Conservation (phyloP, 2,888 invertebrate genomes). For the Perizoma flavofasciatum region DNA sequence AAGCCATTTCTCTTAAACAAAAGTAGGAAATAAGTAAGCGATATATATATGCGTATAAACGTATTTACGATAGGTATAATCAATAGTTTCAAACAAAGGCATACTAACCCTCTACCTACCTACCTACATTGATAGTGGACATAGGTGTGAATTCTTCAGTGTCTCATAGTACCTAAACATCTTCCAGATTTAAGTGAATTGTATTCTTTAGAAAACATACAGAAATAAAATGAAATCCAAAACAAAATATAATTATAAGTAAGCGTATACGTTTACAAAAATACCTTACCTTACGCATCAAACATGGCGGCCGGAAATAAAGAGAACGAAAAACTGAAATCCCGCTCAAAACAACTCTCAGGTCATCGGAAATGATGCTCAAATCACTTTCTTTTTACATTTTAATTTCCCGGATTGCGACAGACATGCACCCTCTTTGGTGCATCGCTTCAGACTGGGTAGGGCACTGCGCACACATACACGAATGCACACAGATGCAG, state of each 20-base stretch:
- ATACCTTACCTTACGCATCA: conserved; percentile 8
- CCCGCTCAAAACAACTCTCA: conserved; percentile 22
- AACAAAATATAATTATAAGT: not conserved
- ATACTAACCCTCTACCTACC: not conserved
- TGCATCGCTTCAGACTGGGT: conserved; percentile 48
- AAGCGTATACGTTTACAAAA: not conserved
- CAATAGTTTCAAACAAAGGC: conserved; percentile 8
- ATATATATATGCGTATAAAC: not conserved
- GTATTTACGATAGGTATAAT: conserved; percentile 5
- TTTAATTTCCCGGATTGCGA: conserved; percentile 6
- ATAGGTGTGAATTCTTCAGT: no score
- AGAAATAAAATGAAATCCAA: not conserved
- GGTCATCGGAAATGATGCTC: not conserved
- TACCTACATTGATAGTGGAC: not conserved
- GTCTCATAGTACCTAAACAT: no score
- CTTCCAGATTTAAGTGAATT: no score
- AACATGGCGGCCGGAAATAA: conserved; percentile 22
- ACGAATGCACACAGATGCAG: conserved; percentile 33
- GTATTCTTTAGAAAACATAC: not conserved
- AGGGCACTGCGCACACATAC: conserved; percentile 32
- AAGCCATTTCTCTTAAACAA: no score
- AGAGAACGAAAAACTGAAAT: conserved; percentile 28
- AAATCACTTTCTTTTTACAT: conserved; percentile 13
- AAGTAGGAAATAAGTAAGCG: no score
- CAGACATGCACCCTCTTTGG: conserved; percentile 42